Conservation (phyloP, 2,888 invertebrate genomes). For the Tridacna crocea region DNA sequence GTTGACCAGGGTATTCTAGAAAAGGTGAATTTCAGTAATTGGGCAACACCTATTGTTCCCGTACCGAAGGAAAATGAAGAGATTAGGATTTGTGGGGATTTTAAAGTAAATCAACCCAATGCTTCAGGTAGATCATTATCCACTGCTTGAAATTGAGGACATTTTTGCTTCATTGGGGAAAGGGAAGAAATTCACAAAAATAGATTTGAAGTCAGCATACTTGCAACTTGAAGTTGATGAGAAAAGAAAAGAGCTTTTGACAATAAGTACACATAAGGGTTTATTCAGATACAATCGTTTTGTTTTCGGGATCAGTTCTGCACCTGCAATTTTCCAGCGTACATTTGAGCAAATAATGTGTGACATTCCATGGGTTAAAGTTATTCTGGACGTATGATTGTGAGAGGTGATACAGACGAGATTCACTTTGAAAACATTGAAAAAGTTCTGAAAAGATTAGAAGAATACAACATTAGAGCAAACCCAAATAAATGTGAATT, state of each 20-base stretch:
- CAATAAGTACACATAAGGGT: conserved; percentile 67
- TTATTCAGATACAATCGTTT: conserved; percentile 67
- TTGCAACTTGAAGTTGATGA: conserved; percentile 57
- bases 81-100: conserved; percentile 72
- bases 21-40: conserved; percentile 57
- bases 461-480: conserved; percentile 31
- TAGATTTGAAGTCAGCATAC: conserved; percentile 70
- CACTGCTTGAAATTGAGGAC: conserved; percentile 67
- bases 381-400: conserved; percentile 48
- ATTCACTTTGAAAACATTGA: conserved; percentile 40
- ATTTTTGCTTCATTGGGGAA: conserved; percentile 66
- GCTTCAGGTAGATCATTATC: conserved; percentile 72
- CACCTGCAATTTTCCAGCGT: conserved; percentile 63
- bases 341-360: conserved; percentile 67
- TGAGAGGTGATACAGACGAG: conserved; percentile 35
- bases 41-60: conserved; percentile 64
- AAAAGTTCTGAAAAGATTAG: conserved; percentile 28
- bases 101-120: conserved; percentile 68
- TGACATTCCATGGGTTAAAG: neutral
- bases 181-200: conserved; percentile 62
- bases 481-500: conserved; percentile 52
- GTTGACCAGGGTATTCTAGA: conserved; percentile 42
- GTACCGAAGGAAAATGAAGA: conserved; percentile 62
- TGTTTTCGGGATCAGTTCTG: conserved; percentile 64
- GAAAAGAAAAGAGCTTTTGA: conserved; percentile 44